Conservation (phyloP, 2,113 vertebrate genomes). For the Stigmatopora nigra region DNA sequence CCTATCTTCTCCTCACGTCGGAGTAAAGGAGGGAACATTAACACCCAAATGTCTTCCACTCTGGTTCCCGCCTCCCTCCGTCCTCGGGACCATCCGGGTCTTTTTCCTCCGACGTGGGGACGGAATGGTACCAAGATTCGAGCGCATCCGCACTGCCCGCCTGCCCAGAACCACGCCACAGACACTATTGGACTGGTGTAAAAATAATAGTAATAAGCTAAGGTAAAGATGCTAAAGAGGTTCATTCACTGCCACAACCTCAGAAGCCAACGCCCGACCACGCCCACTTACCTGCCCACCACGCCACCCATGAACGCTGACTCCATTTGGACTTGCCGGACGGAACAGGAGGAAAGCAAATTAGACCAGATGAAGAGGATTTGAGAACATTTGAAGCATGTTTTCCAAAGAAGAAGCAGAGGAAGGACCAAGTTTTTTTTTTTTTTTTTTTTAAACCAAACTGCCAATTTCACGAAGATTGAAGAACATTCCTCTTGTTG, state of each 20-base stretch:
- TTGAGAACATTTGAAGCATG: neutral
- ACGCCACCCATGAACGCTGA: too few species aligned
- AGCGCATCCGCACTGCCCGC: neutral
- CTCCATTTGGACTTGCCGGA: too few species aligned
- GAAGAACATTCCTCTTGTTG: slow-evolving; percentile 1
- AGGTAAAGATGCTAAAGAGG: slow-evolving; percentile 1
- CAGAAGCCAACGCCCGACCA: neutral
- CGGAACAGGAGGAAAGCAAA: too few species aligned
- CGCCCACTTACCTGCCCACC: neutral
- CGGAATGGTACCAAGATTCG: neutral
- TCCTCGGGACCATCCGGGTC: slow-evolving; percentile 25
- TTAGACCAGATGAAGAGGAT: too few species aligned
- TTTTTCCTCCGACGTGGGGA: slow-evolving; percentile 27
- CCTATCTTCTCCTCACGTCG: slow-evolving; percentile 57
- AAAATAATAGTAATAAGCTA: neutral
- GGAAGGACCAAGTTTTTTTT: neutral
- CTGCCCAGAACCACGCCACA: slow-evolving; percentile 1
- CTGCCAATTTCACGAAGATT: slow-evolving; percentile 6
- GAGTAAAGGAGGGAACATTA: slow-evolving; percentile 50
- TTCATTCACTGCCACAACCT: slow-evolving; percentile 1
- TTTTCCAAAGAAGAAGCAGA: slow-evolving; percentile 3
- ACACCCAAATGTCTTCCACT: slow-evolving; percentile 64
- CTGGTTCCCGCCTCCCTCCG: slow-evolving; percentile 27
- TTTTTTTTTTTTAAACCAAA: neutral
- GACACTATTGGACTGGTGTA: neutral